These are phyloP conservation scores for Cryptosula pallasiana DNA, from an alignment of 2,888 invertebrate species.

Conservation along the genomic window DNA sequence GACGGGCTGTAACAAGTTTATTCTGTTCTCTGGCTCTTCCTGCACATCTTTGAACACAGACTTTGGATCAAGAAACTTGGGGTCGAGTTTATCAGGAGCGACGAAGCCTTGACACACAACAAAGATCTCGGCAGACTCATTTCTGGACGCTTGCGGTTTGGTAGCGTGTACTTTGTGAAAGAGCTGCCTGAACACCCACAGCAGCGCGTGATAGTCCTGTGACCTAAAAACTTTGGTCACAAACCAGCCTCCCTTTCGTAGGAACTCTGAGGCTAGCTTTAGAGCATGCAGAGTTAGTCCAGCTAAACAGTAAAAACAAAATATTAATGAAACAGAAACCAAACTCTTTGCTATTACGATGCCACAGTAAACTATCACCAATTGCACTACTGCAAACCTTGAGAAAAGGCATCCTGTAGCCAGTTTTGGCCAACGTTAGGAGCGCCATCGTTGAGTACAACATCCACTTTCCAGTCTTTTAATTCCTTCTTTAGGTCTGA, in stretches of 20 bases:
- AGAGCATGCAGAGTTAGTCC: slow-evolving; percentile 85
- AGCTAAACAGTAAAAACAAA: slow-evolving; percentile 53
- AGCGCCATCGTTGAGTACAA: slow-evolving; percentile 93
- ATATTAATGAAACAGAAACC: not conserved
- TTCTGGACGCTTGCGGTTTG: slow-evolving; percentile 95
- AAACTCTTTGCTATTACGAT: not conserved
- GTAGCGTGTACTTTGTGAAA: slow-evolving; percentile 93
- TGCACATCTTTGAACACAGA: slow-evolving; percentile 87
- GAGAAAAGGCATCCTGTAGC: slow-evolving; percentile 94
- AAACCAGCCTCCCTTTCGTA: slow-evolving; percentile 90
- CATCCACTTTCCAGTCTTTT: slow-evolving; percentile 93
- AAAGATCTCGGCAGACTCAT: slow-evolving; percentile 98
- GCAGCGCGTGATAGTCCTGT: slow-evolving; percentile 88
- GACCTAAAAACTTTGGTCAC: slow-evolving; percentile 97
- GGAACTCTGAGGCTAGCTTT: slow-evolving; percentile 82
- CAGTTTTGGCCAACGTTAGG: slow-evolving; percentile 94
- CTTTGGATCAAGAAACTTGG: slow-evolving; percentile 84
- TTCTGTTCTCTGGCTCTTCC: slow-evolving; percentile 32
- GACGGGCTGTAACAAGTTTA: slow-evolving; percentile 47
- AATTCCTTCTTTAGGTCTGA: slow-evolving; percentile 74
- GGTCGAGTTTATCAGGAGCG: slow-evolving; percentile 82
- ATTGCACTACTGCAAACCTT: slow-evolving; percentile 55
- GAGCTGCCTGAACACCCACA: slow-evolving; percentile 93
- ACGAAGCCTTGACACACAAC: slow-evolving; percentile 91
- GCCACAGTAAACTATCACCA: not conserved